Evolutionary conservation across 2,113 vertebrate genomes (phyloP).

Genomic region (Crotophaga sulcirostris): DNA sequence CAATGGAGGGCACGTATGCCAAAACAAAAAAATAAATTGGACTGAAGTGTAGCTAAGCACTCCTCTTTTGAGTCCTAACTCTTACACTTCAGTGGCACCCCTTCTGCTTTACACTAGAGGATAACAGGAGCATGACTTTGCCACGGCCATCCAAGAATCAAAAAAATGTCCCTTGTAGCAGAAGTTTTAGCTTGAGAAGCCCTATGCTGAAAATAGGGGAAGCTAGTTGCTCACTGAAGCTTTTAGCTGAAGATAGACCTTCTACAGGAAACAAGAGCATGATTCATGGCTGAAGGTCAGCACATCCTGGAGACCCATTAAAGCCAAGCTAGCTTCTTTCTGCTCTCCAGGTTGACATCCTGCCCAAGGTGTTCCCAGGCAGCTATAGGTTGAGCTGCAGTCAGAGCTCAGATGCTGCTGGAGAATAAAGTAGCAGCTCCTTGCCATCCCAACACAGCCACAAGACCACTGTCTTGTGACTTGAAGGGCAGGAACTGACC

Average conservation of each 20-base stretch:
- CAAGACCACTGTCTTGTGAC: accelerated
- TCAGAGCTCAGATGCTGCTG: background rate
- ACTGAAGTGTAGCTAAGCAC: background rate
- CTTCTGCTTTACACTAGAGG: background rate
- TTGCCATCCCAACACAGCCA: background rate
- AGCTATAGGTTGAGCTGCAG: background rate
- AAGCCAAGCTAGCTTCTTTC: background rate
- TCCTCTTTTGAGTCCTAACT: background rate
- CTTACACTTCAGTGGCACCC: background rate
- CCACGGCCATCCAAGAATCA: background rate
- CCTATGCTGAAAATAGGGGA: background rate
- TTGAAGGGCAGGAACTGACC: background rate
- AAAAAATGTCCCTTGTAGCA: background rate
- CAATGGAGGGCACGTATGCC: background rate
- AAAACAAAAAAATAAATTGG: background rate
- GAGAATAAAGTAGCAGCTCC: background rate
- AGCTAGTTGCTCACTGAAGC: accelerated
- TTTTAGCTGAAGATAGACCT: background rate
- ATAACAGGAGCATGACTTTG: background rate
- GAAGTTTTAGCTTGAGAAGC: background rate
- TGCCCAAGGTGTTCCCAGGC: background rate
- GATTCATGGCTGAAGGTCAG: background rate
- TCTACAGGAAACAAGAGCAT: background rate
- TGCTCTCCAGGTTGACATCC: accelerated
- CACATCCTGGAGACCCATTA: background rate